Evolutionary conservation across 2,797 vertebrate species (phyloP).

Genomic region (Anguilla obscura): DNA sequence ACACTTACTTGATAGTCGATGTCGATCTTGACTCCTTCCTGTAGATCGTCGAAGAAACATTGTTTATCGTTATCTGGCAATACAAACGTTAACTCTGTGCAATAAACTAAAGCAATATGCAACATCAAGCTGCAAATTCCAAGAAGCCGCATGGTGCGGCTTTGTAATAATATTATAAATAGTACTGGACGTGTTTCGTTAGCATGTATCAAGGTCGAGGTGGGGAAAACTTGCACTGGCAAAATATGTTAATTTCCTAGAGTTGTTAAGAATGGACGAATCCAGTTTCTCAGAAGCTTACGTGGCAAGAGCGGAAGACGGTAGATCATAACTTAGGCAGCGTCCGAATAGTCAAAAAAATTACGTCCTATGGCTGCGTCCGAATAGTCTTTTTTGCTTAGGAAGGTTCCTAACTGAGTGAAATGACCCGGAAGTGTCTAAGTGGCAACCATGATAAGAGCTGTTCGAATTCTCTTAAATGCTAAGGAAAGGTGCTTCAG

Average conservation of each 20-base stretch:
- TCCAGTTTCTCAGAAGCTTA: slow-evolving; percentile 52
- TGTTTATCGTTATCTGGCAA: slow-evolving; percentile 73
- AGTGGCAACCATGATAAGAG: no score
- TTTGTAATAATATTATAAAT: not conserved
- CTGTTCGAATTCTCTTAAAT: no score
- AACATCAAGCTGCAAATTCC: slow-evolving; percentile 53
- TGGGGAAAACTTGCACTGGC: not conserved
- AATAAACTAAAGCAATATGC: slow-evolving; percentile 47
- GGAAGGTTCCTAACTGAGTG: no score
- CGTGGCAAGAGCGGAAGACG: slow-evolving; percentile 62
- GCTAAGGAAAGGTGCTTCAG: no score
- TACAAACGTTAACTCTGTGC: slow-evolving; percentile 75
- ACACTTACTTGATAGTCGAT: slow-evolving; percentile 74
- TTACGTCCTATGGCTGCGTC: no score
- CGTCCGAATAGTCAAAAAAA: no score
- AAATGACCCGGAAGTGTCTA: no score
- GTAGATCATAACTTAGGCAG: no score
- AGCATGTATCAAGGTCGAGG: not conserved
- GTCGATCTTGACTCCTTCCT: slow-evolving; percentile 67
- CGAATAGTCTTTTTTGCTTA: no score
- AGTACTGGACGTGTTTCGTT: no score
- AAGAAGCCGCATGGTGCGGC: slow-evolving; percentile 56
- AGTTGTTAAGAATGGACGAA: not conserved
- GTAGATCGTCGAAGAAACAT: slow-evolving; percentile 76
- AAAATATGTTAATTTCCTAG: not conserved